phyloP scores from a whole-genome alignment of 2,888 invertebrate species.

The Oscheius sp. region DNA sequence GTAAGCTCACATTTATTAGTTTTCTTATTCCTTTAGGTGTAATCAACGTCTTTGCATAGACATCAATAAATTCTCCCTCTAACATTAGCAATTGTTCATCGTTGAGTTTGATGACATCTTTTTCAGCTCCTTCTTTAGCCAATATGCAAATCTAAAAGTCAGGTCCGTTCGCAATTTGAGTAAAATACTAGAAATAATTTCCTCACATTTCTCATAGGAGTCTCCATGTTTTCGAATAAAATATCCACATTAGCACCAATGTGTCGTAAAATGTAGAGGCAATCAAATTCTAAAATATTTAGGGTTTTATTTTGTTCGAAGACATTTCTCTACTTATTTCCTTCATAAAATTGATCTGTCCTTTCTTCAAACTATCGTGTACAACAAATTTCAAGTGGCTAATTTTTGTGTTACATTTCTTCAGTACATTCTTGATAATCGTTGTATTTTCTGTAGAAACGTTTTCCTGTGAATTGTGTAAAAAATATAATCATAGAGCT shows the following conservation, averaged over 20 bases:
- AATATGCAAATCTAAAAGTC: conserved; percentile 12
- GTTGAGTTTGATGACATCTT: neutral
- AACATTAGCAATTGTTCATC: neutral
- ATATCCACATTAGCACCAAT: neutral
- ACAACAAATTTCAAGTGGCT: neutral
- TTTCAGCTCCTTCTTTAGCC: neutral
- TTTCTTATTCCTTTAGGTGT: neutral
- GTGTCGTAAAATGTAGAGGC: neutral
- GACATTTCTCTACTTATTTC: neutral
- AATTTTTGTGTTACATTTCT: neutral
- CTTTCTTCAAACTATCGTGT: neutral
- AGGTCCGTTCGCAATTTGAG: too few species aligned
- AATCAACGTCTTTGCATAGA: neutral
- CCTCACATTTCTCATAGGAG: neutral
- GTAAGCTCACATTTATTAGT: neutral
- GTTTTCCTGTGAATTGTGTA: neutral
- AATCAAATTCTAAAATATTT: neutral
- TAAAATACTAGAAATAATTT: neutral
- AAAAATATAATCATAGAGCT: neutral
- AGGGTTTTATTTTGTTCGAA: neutral
- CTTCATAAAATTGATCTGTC: neutral
- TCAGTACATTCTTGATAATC: neutral
- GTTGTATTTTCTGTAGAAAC: neutral
- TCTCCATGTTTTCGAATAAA: neutral
- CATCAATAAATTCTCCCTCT: neutral